A percentile compares a stretch with the other conserved stretches of the same genome.
These are phyloP conservation scores for Euproctis similis DNA, from an alignment of 2,888 invertebrate species.

Conservation along the genomic window DNA sequence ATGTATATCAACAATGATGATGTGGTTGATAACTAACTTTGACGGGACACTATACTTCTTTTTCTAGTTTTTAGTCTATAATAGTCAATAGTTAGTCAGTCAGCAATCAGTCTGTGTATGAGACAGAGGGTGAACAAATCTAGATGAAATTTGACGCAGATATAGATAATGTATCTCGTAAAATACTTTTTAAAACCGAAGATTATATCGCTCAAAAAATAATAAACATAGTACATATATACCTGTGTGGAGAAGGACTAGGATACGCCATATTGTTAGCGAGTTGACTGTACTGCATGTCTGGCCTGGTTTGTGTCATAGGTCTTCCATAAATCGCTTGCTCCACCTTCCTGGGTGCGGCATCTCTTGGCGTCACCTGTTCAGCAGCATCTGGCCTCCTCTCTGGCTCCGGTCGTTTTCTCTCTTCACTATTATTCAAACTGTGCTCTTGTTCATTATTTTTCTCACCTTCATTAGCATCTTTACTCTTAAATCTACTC, in stretches of 20 bases:
- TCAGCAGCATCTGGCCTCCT: conserved; percentile 42
- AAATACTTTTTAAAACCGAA: too few species aligned
- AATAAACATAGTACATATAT: conserved; percentile 12
- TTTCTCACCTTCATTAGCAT: conserved; percentile 69
- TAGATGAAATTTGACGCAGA: too few species aligned
- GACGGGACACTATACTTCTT: too few species aligned
- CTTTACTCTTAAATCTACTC: conserved; percentile 82
- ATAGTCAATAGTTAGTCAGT: too few species aligned
- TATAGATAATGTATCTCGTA: too few species aligned
- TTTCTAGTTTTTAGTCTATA: too few species aligned
- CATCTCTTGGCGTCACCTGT: conserved; percentile 63
- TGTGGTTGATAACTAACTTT: too few species aligned
- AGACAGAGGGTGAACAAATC: too few species aligned
- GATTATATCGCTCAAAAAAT: too few species aligned
- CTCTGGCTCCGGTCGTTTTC: conserved; percentile 55
- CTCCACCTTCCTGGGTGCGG: conserved; percentile 68
- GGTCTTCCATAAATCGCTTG: conserved; percentile 79
- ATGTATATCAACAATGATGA: too few species aligned
- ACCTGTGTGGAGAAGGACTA: conserved; percentile 68
- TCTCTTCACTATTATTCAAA: conserved; percentile 79
- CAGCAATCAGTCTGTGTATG: too few species aligned
- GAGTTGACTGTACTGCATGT: conserved; percentile 63
- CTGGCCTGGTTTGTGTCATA: conserved; percentile 64
- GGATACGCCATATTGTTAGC: conserved; percentile 62
- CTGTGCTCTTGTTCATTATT: conserved; percentile 65